Percentiles rank a stretch among this genome's conserved stretches.
phyloP scores from a whole-genome alignment of 2,797 vertebrate species.

The Phoebastria nigripes region DNA sequence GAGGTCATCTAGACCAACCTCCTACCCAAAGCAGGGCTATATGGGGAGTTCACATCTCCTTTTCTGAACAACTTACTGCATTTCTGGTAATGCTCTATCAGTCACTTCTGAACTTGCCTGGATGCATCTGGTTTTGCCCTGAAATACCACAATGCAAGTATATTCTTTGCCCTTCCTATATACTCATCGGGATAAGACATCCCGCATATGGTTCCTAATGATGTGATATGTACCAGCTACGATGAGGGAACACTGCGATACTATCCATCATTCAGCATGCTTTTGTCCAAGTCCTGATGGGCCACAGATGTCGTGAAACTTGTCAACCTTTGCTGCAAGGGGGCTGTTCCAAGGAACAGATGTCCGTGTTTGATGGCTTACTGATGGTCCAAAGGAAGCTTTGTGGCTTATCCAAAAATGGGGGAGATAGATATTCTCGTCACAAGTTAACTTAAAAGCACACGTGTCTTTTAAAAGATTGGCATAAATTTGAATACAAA shows the following conservation, averaged over 20 bases:
- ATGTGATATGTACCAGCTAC: accelerated
- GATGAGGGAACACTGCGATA: background rate
- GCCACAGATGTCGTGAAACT: slow-evolving; percentile 17
- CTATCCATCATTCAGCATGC: background rate
- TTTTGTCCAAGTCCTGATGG: slow-evolving; percentile 37
- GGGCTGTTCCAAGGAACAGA: slow-evolving; percentile 6
- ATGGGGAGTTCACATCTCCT: background rate
- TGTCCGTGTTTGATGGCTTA: background rate
- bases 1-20: background rate
- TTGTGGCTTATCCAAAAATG: background rate
- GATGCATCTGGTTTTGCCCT: background rate
- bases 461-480: background rate
- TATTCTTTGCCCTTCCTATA: background rate
- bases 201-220: background rate
- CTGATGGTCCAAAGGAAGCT: background rate
- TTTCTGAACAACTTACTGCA: background rate
- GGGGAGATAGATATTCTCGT: background rate
- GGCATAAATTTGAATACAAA: background rate
- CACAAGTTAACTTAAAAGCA: background rate
- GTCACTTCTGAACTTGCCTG: background rate
- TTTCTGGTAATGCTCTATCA: background rate
- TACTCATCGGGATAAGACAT: background rate
- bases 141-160: background rate
- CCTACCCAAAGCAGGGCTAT: background rate
- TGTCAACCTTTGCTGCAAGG: slow-evolving; percentile 18